Evolutionary conservation across 2,888 invertebrate species (phyloP).

Genomic region (Pseudococcus viburni): DNA sequence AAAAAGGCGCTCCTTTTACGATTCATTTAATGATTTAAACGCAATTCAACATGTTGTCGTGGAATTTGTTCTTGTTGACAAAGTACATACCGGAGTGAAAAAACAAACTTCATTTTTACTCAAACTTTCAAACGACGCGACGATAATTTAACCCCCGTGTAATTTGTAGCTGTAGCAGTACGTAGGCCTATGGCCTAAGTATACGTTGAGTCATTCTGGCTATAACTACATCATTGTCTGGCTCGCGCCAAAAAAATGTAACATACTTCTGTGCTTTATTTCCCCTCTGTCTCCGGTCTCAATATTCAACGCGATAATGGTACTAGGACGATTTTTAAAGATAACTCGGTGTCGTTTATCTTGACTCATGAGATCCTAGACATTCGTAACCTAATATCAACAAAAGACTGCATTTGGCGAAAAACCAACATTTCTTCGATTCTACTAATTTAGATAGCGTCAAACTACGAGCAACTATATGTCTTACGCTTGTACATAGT

Average conservation of each 20-base stretch:
- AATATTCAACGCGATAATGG: not conserved
- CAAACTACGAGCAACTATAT: slow-evolving; percentile 2
- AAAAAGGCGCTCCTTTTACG: not conserved
- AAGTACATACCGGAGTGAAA: not conserved
- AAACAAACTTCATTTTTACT: slow-evolving; percentile 10
- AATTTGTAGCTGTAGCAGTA: not conserved
- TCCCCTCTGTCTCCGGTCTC: not conserved
- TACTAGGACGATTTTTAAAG: not conserved
- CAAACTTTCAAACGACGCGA: not conserved
- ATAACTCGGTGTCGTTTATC: not conserved
- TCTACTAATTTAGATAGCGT: slow-evolving; percentile 33
- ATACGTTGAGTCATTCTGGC: not conserved
- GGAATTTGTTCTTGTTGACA: slow-evolving; percentile 10
- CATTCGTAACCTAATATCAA: slow-evolving; percentile 25
- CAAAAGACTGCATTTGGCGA: slow-evolving; percentile 17
- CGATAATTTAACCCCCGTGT: not conserved
- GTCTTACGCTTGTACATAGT: not conserved
- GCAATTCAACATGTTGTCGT: slow-evolving; percentile 15
- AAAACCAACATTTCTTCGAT: slow-evolving; percentile 30
- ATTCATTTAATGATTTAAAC: slow-evolving; percentile 20
- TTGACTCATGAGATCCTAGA: not conserved
- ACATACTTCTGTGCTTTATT: not conserved
- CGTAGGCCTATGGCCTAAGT: no score
- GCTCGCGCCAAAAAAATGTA: slow-evolving; percentile 18
- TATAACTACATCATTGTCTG: not conserved